Conservation (phyloP, 2,888 invertebrate species). For the Zele albiditarsus region DNA sequence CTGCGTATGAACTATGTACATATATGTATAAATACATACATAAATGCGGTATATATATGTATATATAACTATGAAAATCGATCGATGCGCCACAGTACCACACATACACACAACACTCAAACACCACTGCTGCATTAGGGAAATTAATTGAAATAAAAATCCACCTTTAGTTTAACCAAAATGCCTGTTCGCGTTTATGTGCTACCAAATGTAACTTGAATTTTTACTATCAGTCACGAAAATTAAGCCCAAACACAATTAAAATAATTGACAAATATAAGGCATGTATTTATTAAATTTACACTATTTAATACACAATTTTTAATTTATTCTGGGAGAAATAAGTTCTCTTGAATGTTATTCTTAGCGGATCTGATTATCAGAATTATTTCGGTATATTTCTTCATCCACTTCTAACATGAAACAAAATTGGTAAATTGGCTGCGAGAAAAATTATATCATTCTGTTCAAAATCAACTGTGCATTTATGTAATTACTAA, state of each 20-base stretch:
- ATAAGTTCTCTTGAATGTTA: background rate
- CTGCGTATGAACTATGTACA: no score
- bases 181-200: conserved; percentile 19
- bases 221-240: background rate
- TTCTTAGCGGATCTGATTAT: no score
- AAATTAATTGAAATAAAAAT: background rate
- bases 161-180: conserved; percentile 28
- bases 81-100: background rate
- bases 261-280: background rate
- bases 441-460: no score
- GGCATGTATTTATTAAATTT: background rate
- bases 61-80: background rate
- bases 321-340: background rate
- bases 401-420: no score
- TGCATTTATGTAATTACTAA: no score
- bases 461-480: no score
- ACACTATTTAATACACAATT: background rate
- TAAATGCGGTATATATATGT: background rate
- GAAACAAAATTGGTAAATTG: no score
- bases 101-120: background rate
- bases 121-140: background rate
- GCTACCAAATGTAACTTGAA: background rate
- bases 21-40: no score
- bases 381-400: no score
- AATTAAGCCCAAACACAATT: background rate